These are phyloP conservation scores for Oncorhynchus tshawytscha DNA, from an alignment of 2,113 vertebrate genomes.

Conservation along the genomic window DNA sequence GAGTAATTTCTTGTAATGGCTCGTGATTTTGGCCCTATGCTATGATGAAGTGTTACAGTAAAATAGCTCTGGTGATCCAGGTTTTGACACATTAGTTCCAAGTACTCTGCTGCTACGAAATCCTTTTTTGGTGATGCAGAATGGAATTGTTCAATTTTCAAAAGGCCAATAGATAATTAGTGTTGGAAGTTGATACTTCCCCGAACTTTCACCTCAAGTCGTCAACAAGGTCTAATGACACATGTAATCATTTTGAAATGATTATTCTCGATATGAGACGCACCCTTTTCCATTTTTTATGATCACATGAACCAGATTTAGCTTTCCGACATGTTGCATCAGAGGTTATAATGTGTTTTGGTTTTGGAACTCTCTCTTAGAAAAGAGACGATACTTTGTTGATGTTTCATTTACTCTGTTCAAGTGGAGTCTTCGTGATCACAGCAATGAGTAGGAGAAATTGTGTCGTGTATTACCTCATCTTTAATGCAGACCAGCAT, in stretches of 20 bases:
- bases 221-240: constrained; percentile 60
- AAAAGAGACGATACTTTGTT: constrained; percentile 29
- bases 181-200: constrained; percentile 45
- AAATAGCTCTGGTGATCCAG: constrained; percentile 70
- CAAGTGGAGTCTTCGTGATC: not conserved
- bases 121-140: constrained; percentile 33
- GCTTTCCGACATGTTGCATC: constrained; percentile 56
- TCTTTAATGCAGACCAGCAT: constrained; percentile 47
- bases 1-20: constrained; percentile 73
- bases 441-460: constrained; percentile 4
- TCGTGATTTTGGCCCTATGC: constrained; percentile 57
- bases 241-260: constrained; percentile 56
- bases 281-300: constrained; percentile 35
- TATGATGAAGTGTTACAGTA: constrained; percentile 78
- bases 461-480: constrained; percentile 46
- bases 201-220: constrained; percentile 45
- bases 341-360: constrained; percentile 29
- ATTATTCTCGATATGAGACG: constrained; percentile 51
- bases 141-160: constrained; percentile 45
- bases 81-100: constrained; percentile 64
- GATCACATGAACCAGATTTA: constrained; percentile 51
- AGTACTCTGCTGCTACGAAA: constrained; percentile 20
- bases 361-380: constrained; percentile 4
- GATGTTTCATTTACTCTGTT: not conserved
- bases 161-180: constrained; percentile 41